Evolutionary conservation across 2,888 invertebrate species (phyloP).

Genomic region (Xanthostigma xanthostigma): DNA sequence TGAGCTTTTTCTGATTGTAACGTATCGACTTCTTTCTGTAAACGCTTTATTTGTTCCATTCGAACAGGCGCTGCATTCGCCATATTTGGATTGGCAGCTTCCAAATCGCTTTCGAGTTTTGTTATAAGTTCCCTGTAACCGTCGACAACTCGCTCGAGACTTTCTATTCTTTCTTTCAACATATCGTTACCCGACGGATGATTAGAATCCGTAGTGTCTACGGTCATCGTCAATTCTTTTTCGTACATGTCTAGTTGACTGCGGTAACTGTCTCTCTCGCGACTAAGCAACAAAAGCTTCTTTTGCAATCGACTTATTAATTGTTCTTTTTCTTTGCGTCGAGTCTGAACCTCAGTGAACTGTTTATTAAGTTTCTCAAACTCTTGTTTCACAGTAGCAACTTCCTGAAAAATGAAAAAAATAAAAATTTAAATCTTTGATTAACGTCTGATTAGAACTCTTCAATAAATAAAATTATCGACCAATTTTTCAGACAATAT

Average conservation of each 20-base stretch:
- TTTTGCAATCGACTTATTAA: slow-evolving; percentile 58
- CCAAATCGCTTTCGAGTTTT: slow-evolving; percentile 46
- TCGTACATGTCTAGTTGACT: slow-evolving; percentile 69
- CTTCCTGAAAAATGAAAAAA: slow-evolving; percentile 30
- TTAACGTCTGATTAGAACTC: no score
- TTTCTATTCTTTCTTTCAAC: slow-evolving; percentile 48
- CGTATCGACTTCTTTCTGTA: slow-evolving; percentile 43
- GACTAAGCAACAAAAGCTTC: slow-evolving; percentile 45
- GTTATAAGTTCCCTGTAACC: slow-evolving; percentile 58
- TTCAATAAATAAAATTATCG: no score
- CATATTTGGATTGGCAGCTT: slow-evolving; percentile 23
- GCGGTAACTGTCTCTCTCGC: slow-evolving; percentile 70
- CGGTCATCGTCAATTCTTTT: slow-evolving; percentile 52
- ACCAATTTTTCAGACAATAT: no score
- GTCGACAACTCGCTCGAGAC: slow-evolving; percentile 55
- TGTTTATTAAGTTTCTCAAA: slow-evolving; percentile 46
- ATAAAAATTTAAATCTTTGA: no score
- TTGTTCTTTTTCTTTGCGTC: slow-evolving; percentile 51
- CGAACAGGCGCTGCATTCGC: slow-evolving; percentile 24
- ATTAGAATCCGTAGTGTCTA: slow-evolving; percentile 20
- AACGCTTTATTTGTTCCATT: slow-evolving; percentile 37
- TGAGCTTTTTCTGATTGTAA: slow-evolving; percentile 33
- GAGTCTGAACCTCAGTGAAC: slow-evolving; percentile 40
- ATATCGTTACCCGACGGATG: slow-evolving; percentile 20
- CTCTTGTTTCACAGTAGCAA: slow-evolving; percentile 37